Evolutionary conservation across 2,113 vertebrate genomes (phyloP).

Genomic region (Typhlomys cinereus): DNA sequence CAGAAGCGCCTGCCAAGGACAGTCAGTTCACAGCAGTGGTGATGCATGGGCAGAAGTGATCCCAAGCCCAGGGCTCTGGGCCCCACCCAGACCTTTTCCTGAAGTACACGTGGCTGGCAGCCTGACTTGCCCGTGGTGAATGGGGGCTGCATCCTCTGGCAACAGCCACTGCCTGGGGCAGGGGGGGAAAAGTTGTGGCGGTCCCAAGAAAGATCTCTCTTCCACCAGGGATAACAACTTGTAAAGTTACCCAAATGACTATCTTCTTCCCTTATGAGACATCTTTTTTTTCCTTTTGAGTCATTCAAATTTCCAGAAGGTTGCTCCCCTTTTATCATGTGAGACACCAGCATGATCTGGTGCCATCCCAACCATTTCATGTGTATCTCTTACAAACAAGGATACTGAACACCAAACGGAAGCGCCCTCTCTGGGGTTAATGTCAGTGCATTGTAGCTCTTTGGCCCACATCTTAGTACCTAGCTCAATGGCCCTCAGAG

Average conservation of each 20-base stretch:
- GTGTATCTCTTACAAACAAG: not conserved
- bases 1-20: not conserved
- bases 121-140: not conserved
- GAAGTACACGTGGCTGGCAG: rapidly evolving
- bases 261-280: not conserved
- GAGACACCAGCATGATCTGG: not conserved
- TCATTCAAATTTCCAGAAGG: not conserved
- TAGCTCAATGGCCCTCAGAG: not conserved
- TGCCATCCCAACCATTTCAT: not conserved
- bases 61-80: not conserved
- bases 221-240: not conserved
- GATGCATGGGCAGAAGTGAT: too few species aligned
- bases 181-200: not conserved
- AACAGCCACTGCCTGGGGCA: not conserved
- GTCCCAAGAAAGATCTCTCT: too few species aligned
- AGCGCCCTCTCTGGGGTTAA: not conserved
- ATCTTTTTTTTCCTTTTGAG: not conserved
- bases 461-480: not conserved
- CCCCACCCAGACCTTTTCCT: not conserved
- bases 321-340: not conserved
- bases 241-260: not conserved
- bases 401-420: not conserved
- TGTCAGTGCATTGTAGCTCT: not conserved
- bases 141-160: not conserved
- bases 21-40: not conserved